Evolutionary conservation across 2,888 invertebrate genomes (phyloP), one percentile per base, ranked within the genome.

Genomic region (Pseudococcus longispinus): DNA sequence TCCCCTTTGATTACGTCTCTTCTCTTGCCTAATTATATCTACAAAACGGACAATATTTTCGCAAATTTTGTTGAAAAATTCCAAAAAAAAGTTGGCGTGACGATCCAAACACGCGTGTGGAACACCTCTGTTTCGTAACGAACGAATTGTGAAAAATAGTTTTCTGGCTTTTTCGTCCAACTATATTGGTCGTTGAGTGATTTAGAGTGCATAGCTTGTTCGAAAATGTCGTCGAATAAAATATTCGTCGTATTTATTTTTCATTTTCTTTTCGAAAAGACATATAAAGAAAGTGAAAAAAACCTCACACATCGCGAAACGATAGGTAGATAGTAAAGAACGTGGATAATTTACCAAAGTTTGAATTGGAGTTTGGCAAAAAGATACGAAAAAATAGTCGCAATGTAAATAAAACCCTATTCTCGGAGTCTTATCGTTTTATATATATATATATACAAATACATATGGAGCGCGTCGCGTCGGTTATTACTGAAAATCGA

Each of bases 401-500:
- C 70, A 32, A 70, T 32, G 29, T 70, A 70, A 70, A 70, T 70
- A 70, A 70, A 23, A 60, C 8, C 60, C 70, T 13, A 70, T 32
- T 18, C 29, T 70, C 70, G 70, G 1, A 13, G 60, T 23, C 20
- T 60, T 23, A 60, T 60, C 60, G 6, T 60, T 23, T 60, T 23
- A 60, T 23, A n/a, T 18, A 70, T 29, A 70, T 70, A n/a, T n/a
- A n/a, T n/a, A n/a, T n/a, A n/a, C n/a, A n/a, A n/a, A n/a, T n/a
- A n/a, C n/a, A n/a, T n/a, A n/a, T n/a, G n/a, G n/a, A n/a, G n/a
- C n/a, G n/a, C n/a, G n/a, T 2, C 29, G 5, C 9, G 29, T 26
- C 70, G 70, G 15, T 70, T 70, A 70, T 70, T 29, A 70, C 29
- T 70, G 18, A 70, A 70, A 70, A 70, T 70, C 70, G 70, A 70